Evolutionary conservation across 2,113 vertebrate species (phyloP).

Genomic region (Perca flavescens): DNA sequence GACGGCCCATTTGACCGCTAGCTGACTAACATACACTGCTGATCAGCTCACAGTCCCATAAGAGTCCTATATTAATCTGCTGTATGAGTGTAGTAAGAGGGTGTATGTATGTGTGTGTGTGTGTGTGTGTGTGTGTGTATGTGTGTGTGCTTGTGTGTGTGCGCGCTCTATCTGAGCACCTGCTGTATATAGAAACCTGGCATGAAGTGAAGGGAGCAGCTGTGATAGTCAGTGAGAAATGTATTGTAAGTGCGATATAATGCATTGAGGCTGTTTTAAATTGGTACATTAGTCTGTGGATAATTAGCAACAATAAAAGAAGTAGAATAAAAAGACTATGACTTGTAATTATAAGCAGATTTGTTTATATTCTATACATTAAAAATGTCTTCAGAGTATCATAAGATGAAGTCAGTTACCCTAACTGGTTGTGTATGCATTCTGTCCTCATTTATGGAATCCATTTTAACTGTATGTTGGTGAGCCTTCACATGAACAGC

Average conservation of each 20-base stretch:
- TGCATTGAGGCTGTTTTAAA: neutral
- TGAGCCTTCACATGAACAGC: conserved; percentile 50
- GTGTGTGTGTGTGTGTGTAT: neutral
- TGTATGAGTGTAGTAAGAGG: conserved; percentile 16
- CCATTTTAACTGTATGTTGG: conserved; percentile 52
- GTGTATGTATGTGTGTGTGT: neutral
- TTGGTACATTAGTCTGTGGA: neutral
- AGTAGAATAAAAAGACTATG: neutral
- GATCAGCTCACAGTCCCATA: conserved; percentile 51
- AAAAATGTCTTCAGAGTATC: neutral
- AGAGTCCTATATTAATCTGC: conserved; percentile 39
- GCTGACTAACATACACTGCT: conserved; percentile 42
- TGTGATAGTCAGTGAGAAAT: neutral
- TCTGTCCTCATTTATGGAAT: conserved; percentile 23
- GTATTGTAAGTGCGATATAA: neutral
- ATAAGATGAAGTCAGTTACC: neutral
- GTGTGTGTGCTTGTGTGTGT: neutral
- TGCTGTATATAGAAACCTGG: conserved; percentile 22
- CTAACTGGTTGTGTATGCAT: neutral
- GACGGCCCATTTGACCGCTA: conserved; percentile 44
- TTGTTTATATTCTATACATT: neutral
- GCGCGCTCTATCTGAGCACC: conserved; percentile 12
- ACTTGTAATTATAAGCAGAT: neutral
- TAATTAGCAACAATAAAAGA: neutral
- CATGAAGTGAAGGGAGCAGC: conserved; percentile 12